Conservation (phyloP, 35 echinoderm and acorn worm species). For the Diadema setosum region DNA sequence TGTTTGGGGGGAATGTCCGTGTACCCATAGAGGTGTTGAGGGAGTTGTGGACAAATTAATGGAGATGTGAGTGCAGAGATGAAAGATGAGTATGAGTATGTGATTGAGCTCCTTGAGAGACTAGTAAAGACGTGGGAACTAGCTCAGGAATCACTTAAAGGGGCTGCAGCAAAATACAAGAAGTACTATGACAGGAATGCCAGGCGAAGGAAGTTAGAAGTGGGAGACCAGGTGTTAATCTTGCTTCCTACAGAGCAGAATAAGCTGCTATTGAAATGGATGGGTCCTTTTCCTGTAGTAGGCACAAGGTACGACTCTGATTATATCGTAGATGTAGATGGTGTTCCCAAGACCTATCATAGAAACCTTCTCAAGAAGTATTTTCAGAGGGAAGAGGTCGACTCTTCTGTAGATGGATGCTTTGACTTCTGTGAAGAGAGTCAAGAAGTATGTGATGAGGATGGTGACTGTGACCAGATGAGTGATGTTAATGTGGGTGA, state of each 20-base stretch:
- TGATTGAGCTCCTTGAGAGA: conserved; percentile 4
- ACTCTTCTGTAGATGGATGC: no score
- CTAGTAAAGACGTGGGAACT: conserved; percentile 44
- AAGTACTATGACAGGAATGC: conserved; percentile 47
- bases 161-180: neutral
- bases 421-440: no score
- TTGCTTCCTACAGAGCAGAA: conserved; percentile 51
- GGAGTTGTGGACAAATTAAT: conserved; percentile 52
- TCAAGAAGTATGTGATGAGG: no score
- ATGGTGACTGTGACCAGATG: no score
- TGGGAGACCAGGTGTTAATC: conserved; percentile 47
- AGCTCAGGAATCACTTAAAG: conserved; percentile 19
- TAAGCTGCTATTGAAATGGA: conserved; percentile 54
- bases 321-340: conserved; percentile 39
- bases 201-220: neutral
- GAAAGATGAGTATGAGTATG: conserved; percentile 47
- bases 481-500: no score
- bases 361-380: conserved; percentile 65
- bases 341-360: conserved; percentile 40
- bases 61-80: neutral
- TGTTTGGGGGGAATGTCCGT: conserved; percentile 52
- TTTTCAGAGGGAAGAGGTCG: neutral
- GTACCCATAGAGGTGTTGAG: conserved; percentile 30
- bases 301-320: neutral
- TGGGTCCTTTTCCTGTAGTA: conserved; percentile 30